Conservation (phyloP, 2,113 vertebrate genomes). For the Sitta europaea region DNA sequence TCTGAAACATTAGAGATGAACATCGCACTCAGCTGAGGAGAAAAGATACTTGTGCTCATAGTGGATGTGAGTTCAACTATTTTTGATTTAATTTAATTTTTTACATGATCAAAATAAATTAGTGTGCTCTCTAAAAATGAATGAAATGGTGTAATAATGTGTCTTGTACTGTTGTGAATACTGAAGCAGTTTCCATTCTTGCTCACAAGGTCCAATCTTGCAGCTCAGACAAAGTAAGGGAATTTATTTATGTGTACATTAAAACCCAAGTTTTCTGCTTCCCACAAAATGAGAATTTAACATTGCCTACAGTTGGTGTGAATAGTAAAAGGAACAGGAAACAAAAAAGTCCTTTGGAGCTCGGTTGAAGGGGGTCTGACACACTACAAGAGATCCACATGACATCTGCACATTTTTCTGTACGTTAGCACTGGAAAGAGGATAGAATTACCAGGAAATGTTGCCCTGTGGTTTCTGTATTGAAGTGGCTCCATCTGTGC, state of each 20-base stretch:
- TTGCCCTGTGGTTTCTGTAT: slow-evolving; percentile 66
- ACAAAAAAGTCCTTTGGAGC: slow-evolving; percentile 33
- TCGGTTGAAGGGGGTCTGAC: slow-evolving; percentile 7
- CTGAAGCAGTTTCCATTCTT: background rate
- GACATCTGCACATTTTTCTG: slow-evolving; percentile 47
- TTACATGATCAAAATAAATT: background rate
- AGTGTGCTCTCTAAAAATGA: background rate
- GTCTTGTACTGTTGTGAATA: background rate
- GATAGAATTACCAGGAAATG: slow-evolving; percentile 67
- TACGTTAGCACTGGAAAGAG: slow-evolving; percentile 49
- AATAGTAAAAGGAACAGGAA: slow-evolving; percentile 50
- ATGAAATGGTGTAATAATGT: background rate
- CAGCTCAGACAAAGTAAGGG: background rate
- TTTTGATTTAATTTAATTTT: background rate
- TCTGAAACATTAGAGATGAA: background rate
- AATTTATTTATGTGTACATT: slow-evolving; percentile 35
- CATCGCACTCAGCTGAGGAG: background rate
- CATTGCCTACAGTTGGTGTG: slow-evolving; percentile 4
- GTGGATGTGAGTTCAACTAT: background rate
- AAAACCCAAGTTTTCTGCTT: background rate
- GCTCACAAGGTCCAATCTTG: background rate
- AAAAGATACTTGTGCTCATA: background rate
- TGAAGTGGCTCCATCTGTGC: slow-evolving; percentile 71
- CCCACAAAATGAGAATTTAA: slow-evolving; percentile 33
- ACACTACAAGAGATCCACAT: slow-evolving; percentile 37